Evolutionary conservation across 1,140 invertebrate species (phyloP).

Genomic region (honey bee (Apis mellifera)): Amel_HAv3.1 CM009931.2:26404001-26404500

Average conservation of each 20-base stretch:
- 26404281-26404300: conserved; percentile 64
- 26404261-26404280: conserved; percentile 62
- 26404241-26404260: conserved; percentile 15
- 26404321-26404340: no score
- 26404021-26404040: conserved; percentile 62
- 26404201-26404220: conserved; percentile 67
- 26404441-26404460: no score
- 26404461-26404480: background rate
- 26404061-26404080: conserved; percentile 67
- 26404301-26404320: conserved; percentile 76
- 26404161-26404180: conserved; percentile 78
- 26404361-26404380: no score
- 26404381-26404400: no score
- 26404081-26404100: conserved; percentile 32
- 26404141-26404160: conserved; percentile 69
- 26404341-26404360: no score
- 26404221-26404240: conserved; percentile 21
- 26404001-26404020: conserved; percentile 67
- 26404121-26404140: conserved; percentile 69
- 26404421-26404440: no score
- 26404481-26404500: background rate
- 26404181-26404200: conserved; percentile 71
- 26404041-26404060: conserved; percentile 67
- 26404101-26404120: background rate
- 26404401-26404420: no score